These are phyloP conservation scores for Eucera pruinosa DNA, from an alignment of 2,888 invertebrate species.

Conservation along the genomic window DNA sequence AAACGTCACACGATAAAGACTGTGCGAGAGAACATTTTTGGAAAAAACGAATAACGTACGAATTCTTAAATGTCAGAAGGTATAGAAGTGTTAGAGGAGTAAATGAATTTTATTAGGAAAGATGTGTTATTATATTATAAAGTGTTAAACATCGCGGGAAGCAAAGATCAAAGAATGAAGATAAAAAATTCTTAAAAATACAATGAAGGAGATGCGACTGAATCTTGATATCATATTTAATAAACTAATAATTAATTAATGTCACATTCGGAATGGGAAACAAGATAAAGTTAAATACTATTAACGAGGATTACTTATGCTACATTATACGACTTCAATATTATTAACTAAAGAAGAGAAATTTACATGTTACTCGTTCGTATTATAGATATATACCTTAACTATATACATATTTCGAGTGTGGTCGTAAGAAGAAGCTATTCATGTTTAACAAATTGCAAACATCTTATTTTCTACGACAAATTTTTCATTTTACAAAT, in stretches of 20 bases:
- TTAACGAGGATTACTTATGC: conserved; percentile 1
- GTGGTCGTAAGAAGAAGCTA: not conserved
- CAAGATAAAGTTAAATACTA: conserved; percentile 15
- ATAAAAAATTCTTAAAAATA: conserved; percentile 19
- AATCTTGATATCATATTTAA: conserved; percentile 24
- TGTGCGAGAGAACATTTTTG: no score
- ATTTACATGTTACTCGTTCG: conserved; percentile 33
- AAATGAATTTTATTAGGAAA: conserved; percentile 8
- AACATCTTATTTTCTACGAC: not conserved
- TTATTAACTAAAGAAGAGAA: not conserved
- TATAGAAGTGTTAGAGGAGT: not conserved
- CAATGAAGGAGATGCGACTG: conserved; percentile 31
- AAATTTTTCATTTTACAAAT: not conserved
- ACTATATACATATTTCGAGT: conserved; percentile 8
- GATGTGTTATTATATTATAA: not conserved
- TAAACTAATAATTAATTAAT: conserved; percentile 29
- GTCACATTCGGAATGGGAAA: conserved; percentile 11
- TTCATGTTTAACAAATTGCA: not conserved
- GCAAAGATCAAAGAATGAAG: not conserved
- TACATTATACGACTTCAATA: conserved; percentile 10
- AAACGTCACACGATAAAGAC: conserved; percentile 19
- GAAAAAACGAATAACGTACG: not conserved
- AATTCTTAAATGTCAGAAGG: not conserved
- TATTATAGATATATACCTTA: conserved; percentile 9
- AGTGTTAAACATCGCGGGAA: not conserved